Evolutionary conservation across 2,888 invertebrate species (phyloP), one percentile per base, ranked within the genome.

Genomic region (Trisateles emortualis): DNA sequence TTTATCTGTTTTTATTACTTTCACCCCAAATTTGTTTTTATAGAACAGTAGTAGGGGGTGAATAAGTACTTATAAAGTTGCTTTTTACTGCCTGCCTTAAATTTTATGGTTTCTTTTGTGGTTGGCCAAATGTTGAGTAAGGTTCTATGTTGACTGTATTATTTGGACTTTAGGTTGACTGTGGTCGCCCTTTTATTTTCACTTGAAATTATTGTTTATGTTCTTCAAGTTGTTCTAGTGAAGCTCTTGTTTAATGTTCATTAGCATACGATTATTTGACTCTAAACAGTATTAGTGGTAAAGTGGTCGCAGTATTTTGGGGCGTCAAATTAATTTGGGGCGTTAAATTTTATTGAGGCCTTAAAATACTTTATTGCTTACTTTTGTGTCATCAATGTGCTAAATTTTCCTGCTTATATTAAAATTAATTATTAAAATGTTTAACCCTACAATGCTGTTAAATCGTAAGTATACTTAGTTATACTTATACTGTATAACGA

Each of bases 61-160:
- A 76, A 74, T 76, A 72, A 78, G 76, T 74, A 75, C 74, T 80
- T 80, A 79, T 74, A 72, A 72, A 81, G 72, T 79, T 73, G 56
- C 70, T 66, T 81, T 86, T 86, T 84, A 84, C 61, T 60, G 59
- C 68, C n/a, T 66, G 71, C 71, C 76, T 82, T 78, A 80, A 81
- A 81, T 81, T 84, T 87, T 80, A 86, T 77, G 71, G 57, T 69
- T 70, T 55, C 64, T 69, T 78, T 78, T 80, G 78, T 79, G 71
- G 75, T 63, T 52, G 59, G 16, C 33, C 51, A 58, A 60, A 69
- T 68, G 69, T 68, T 67, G 64, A 78, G 72, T 69, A 64, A 68
- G 54, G 50, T 78, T 76, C 65, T 72, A 68, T 78, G 68, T 69
- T 44, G 33, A 51, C 32, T 51, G 56, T 63, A 65, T 71, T 67